phyloP scores from a whole-genome alignment of 2,888 invertebrate species.

The Rotaria magnacalcarata region DNA sequence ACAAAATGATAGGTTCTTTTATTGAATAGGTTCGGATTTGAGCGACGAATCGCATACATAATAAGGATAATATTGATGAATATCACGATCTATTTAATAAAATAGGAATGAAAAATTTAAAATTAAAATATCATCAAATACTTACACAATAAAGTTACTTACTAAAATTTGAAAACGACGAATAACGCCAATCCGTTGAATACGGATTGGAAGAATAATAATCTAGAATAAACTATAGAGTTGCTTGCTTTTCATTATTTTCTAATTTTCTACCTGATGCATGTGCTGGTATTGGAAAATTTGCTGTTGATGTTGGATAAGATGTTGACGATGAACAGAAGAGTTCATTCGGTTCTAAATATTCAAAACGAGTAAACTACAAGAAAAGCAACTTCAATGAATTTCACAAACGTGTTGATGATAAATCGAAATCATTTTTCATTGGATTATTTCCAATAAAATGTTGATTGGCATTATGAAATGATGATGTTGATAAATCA shows the following conservation, averaged over 20 bases:
- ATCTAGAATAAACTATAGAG: background rate
- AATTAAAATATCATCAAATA: background rate
- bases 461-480: conserved; percentile 3
- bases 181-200: conserved; percentile 15
- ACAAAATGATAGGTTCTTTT: background rate
- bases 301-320: background rate
- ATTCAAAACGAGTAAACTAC: background rate
- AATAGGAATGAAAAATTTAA: background rate
- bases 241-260: too few species aligned
- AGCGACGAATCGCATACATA: conserved; percentile 22
- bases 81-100: background rate
- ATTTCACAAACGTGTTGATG: background rate
- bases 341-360: background rate
- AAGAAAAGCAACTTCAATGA: background rate
- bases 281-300: background rate
- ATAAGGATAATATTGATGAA: background rate
- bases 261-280: background rate
- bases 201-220: background rate
- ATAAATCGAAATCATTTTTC: background rate
- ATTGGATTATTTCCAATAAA: background rate
- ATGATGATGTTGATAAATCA: background rate
- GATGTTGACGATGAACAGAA: conserved; percentile 17
- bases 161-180: conserved; percentile 1
- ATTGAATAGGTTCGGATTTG: background rate
- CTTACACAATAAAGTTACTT: background rate